A percentile compares a stretch with the other conserved stretches of the same genome.
Evolutionary conservation across 2,113 vertebrate species (phyloP).

Genomic region (Cygnus buccinator): DNA sequence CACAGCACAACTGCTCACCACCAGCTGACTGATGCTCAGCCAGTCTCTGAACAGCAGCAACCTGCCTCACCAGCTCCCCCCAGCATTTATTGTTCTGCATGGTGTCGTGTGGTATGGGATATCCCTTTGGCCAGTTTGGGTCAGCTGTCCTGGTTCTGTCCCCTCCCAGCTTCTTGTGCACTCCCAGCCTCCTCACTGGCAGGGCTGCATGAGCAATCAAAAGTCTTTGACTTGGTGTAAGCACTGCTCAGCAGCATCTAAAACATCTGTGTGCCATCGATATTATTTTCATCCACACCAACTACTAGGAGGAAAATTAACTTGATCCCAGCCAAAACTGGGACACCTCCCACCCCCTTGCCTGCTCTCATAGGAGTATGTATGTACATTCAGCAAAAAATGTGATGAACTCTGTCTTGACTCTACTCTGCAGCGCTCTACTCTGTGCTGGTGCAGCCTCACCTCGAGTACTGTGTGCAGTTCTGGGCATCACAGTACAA

Average conservation of each 20-base stretch:
- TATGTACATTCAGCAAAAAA: constrained; percentile 43
- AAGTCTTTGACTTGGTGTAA: neutral
- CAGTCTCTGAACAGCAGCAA: too few species aligned
- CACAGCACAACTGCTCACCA: too few species aligned
- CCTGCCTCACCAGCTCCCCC: neutral
- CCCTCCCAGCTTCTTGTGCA: neutral
- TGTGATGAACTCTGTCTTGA: neutral
- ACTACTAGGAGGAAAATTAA: neutral
- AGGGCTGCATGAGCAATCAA: neutral
- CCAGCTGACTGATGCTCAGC: too few species aligned
- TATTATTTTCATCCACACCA: neutral
- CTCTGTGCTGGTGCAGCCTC: too few species aligned
- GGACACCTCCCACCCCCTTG: neutral
- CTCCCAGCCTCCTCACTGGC: neutral
- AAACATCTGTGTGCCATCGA: neutral
- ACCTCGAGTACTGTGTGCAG: too few species aligned
- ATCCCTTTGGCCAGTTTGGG: neutral
- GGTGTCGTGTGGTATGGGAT: too few species aligned
- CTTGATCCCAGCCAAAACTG: neutral
- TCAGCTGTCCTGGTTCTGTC: neutral
- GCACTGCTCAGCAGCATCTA: neutral
- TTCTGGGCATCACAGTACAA: too few species aligned
- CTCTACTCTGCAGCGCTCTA: too few species aligned
- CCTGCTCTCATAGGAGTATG: neutral
- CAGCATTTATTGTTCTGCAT: neutral